Base-by-base conservation (phyloP, 1,140 invertebrate species). In the Hestina assimilis region DNA sequence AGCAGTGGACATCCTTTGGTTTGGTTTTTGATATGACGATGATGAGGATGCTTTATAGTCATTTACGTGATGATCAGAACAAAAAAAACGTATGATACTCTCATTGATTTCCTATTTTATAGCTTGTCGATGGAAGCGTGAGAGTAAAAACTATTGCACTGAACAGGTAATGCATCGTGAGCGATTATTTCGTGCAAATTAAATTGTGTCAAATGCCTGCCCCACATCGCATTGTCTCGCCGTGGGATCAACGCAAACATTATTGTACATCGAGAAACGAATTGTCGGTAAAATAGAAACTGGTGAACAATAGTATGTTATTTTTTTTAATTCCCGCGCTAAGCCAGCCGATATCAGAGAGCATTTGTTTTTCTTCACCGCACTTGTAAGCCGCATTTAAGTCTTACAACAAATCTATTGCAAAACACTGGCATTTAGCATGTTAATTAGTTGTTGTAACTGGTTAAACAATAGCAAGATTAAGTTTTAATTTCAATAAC, bases 121-220 rank as follows among this genome's bases (percentile, higher is more conserved):
- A 19, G 42, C 33, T 61, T 66, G 59, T 59, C 55, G 54, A 66
- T 79, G 55, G 72, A 80, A 76, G 59, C 74, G 73, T 77, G 73
- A 69, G 75, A 80, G 51, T 67, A 73, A 71, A 72, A 69, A 66
- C 60, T 56, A 60, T 48, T 55, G 66, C 50, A 66, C 52, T 66
- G 64, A 72, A 73, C 67, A 75, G 69, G 75, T 66, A 79, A 72
- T 77, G 72, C 64, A 60, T 51, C 35, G 52, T 45, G 24, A 53
- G 51, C 58, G 54, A 67, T 72, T 71, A 69, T 76, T 80, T 81
- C 74, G 72, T 66, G 60, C 73, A 81, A 81, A 83, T 79, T 77
- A 70, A 85, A 84, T 87, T 84, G 80, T 87, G 80, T 80, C 80
- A 84, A 75, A 68, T 72, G 71, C 69, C 74, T 79, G 75, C 71